These are phyloP conservation scores for Paedocypris micromegethes DNA, from an alignment of 2,797 vertebrate species.

Conservation along the genomic window DNA sequence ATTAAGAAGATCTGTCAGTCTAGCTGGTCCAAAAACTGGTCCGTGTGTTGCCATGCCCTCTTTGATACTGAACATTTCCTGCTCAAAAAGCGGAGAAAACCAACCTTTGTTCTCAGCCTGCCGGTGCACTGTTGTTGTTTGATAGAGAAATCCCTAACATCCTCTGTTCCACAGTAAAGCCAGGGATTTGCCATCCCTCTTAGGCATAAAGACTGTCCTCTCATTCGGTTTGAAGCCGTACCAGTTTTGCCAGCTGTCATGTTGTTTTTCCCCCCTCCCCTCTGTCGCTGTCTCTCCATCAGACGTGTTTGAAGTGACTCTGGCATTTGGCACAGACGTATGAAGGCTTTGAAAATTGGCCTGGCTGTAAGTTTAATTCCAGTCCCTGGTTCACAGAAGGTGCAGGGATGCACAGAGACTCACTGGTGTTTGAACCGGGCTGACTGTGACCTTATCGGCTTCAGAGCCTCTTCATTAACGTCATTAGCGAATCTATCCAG, in stretches of 20 bases:
- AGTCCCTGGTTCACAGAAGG: conserved; percentile 25
- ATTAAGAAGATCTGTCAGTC: conserved; percentile 41
- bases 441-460: conserved; percentile 28
- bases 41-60: conserved; percentile 35
- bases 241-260: conserved; percentile 58
- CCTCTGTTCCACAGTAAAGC: conserved; percentile 56
- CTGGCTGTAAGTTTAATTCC: conserved; percentile 42
- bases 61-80: conserved; percentile 47
- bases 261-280: conserved; percentile 46
- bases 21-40: conserved; percentile 27
- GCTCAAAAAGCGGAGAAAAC: conserved; percentile 37
- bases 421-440: conserved; percentile 19
- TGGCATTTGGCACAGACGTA: conserved; percentile 60
- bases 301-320: conserved; percentile 49
- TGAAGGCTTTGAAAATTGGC: conserved; percentile 60
- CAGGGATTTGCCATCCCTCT: conserved; percentile 54
- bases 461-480: conserved; percentile 13
- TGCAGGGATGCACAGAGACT: conserved; percentile 18
- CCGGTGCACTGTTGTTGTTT: conserved; percentile 51
- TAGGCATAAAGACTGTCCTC: conserved; percentile 60
- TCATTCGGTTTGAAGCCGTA: conserved; percentile 65
- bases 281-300: conserved; percentile 28
- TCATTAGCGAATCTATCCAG: conserved; percentile 1
- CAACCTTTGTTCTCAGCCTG: conserved; percentile 49
- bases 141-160: conserved; percentile 62